Percentiles rank a stretch among this genome's conserved stretches.
Evolutionary conservation across 2,888 invertebrate genomes (phyloP).

Genomic region (Platycnemis pennipes): DNA sequence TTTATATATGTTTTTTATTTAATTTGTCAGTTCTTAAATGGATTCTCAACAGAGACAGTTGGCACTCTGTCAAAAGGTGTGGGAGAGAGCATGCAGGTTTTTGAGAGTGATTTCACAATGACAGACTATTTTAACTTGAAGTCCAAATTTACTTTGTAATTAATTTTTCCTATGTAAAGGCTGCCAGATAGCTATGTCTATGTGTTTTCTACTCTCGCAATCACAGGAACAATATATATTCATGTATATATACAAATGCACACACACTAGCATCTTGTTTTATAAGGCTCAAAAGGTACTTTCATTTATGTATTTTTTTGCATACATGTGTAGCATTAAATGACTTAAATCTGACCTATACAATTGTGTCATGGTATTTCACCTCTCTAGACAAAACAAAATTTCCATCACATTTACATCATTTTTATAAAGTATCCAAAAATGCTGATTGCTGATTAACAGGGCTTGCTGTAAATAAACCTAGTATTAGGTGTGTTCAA

Average conservation of each 20-base stretch:
- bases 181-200: conserved; percentile 67
- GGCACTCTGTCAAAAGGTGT: conserved; percentile 34
- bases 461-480: conserved; percentile 48
- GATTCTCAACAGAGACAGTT: conserved; percentile 37
- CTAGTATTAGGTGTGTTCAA: conserved; percentile 35
- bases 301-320: conserved; percentile 66
- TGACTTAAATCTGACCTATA: conserved; percentile 58
- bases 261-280: conserved; percentile 67
- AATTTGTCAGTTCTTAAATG: conserved; percentile 55
- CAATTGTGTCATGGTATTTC: conserved; percentile 58
- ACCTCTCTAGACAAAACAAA: conserved; percentile 51
- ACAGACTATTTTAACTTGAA: conserved; percentile 62
- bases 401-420: conserved; percentile 58
- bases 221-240: conserved; percentile 67
- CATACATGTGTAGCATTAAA: conserved; percentile 66
- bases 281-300: conserved; percentile 67
- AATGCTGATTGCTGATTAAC: conserved; percentile 32
- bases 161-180: conserved; percentile 66
- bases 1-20: conserved; percentile 38
- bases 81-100: conserved; percentile 63
- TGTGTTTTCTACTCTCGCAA: conserved; percentile 66
- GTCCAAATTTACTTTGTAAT: conserved; percentile 56
- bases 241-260: conserved; percentile 68
- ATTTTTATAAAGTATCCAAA: conserved; percentile 58
- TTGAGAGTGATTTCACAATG: conserved; percentile 61